Evolutionary conservation across 2,797 vertebrate species (phyloP).

Genomic region (Tinamus major): DNA sequence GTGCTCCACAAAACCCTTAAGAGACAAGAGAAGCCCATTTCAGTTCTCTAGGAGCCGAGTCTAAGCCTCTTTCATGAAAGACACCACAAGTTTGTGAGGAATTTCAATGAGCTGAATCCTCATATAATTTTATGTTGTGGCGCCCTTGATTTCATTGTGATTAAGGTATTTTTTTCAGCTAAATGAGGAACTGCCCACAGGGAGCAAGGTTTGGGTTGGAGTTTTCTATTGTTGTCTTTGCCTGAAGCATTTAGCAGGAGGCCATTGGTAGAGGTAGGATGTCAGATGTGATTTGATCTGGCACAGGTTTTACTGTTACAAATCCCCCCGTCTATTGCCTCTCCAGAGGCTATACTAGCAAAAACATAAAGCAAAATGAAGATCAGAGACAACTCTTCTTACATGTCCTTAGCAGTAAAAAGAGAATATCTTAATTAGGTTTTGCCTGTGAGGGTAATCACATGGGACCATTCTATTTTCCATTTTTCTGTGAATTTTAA

Average conservation of each 20-base stretch:
- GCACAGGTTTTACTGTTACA: slow-evolving; percentile 4
- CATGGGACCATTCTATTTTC: not conserved
- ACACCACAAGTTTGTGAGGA: not conserved
- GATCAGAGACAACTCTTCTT: slow-evolving; percentile 54
- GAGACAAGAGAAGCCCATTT: not conserved
- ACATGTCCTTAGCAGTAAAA: slow-evolving; percentile 13
- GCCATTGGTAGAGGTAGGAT: not conserved
- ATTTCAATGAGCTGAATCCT: slow-evolving; percentile 29
- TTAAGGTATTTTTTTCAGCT: slow-evolving; percentile 7
- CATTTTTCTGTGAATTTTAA: slow-evolving; percentile 14
- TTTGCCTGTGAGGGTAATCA: slow-evolving; percentile 31
- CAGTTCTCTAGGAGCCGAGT: not conserved
- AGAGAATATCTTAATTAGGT: slow-evolving; percentile 32
- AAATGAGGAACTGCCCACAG: not conserved
- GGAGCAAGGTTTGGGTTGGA: slow-evolving; percentile 44
- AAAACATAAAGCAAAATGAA: slow-evolving; percentile 40
- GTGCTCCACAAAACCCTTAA: not conserved
- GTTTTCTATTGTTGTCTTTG: slow-evolving; percentile 65
- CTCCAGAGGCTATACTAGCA: slow-evolving; percentile 25
- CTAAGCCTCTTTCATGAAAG: not conserved
- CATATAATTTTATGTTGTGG: not conserved
- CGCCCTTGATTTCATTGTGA: slow-evolving; percentile 53
- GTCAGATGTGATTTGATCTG: slow-evolving; percentile 60
- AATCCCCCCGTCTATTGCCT: slow-evolving; percentile 44
- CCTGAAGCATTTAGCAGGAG: slow-evolving; percentile 1